Evolutionary conservation across 2,888 invertebrate genomes (phyloP), one percentile per base, ranked within the genome.

Genomic region (Rhagium mordax): DNA sequence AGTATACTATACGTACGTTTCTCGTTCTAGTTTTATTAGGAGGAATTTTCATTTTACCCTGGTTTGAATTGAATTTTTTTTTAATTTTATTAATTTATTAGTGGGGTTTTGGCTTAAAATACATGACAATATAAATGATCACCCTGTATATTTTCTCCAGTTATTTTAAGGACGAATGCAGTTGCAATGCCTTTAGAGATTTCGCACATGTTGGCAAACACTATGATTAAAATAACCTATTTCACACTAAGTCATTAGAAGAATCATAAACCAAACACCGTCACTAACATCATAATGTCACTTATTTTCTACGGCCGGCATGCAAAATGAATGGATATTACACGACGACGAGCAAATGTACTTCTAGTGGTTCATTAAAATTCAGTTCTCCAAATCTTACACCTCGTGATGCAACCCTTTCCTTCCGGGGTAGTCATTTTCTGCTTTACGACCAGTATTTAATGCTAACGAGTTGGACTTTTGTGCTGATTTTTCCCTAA

Each of bases 331-430:
- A 73, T 74, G 75, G 71, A 77, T 74, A 73, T 73, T 77, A 70
- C 72, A 33, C 55, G 57, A 66, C 65, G 59, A 74, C 76, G 72
- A 68, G 74, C 68, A 71, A 71, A 67, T 60, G 60, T 53, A 51
- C 70, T 71, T 67, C 67, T 55, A 62, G 62, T 67, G 73, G 73
- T 74, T 77, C 75, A 76, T 78, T 78, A 74, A 78, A 74, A 76
- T 76, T 72, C 75, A 74, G 66, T 66, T 72, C 70, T 68, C 64
- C 55, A 74, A 76, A n/a, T 71, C 72, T 74, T 71, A 18, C 20
- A 61, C 70, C 68, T 59, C 51, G 49, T 27, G 20, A 24, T 8
- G 33, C 51, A 60, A 71, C 71, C 67, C 71, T 53, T 60, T 67
- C 60, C 71, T 71, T 65, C 59, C 57, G 10, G 21, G 16, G 51